Evolutionary conservation across 1,140 invertebrate genomes (phyloP).

Genomic region (Anastrepha ludens): DNA sequence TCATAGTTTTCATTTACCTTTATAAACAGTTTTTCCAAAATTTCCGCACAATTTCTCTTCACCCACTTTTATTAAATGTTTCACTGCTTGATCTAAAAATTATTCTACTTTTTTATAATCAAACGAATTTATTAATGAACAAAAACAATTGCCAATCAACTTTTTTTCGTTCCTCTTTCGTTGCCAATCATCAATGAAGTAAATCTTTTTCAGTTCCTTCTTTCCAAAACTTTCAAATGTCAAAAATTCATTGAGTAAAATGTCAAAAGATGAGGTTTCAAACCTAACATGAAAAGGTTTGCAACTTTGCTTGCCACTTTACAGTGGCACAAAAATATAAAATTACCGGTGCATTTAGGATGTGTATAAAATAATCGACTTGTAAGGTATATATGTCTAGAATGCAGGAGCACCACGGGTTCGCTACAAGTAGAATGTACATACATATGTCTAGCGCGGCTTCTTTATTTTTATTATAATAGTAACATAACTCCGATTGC

Average conservation of each 20-base stretch:
- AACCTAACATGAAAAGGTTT: neutral
- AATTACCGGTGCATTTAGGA: neutral
- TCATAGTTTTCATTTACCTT: conserved; percentile 24
- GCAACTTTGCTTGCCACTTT: neutral
- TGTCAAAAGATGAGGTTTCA: neutral
- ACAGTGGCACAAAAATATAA: neutral
- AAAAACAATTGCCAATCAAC: conserved; percentile 40
- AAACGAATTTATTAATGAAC: conserved; percentile 15
- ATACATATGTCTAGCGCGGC: too few relatives aligned
- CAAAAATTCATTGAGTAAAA: neutral
- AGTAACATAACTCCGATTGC: too few relatives aligned
- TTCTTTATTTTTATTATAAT: too few relatives aligned
- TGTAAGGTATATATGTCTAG: too few relatives aligned
- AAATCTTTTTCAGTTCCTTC: neutral
- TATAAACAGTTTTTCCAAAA: neutral
- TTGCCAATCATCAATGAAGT: conserved; percentile 42
- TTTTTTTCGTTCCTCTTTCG: conserved; percentile 1
- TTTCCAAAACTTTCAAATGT: neutral
- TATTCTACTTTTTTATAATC: neutral
- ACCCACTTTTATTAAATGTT: neutral
- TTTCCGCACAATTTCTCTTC: neutral
- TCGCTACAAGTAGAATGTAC: too few relatives aligned
- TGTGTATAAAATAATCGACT: too few relatives aligned
- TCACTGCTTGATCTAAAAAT: neutral
- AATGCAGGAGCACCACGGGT: too few relatives aligned